A percentile compares a stretch with the other conserved stretches of the same genome.
phyloP scores from a whole-genome alignment of 2,113 vertebrate species.

The Chlorodrepanis virens region DNA sequence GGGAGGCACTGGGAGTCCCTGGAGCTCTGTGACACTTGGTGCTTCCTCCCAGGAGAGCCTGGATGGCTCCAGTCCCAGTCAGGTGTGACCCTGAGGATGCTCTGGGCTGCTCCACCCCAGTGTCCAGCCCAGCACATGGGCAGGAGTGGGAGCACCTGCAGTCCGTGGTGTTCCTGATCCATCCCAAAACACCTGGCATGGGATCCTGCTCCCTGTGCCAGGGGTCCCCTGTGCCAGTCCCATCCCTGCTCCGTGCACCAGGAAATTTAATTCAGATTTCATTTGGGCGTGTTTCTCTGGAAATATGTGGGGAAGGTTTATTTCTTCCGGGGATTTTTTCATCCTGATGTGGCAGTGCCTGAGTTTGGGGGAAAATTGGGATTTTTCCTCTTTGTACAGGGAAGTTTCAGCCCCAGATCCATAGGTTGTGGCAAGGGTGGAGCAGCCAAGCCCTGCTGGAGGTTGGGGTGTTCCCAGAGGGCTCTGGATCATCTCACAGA shows the following conservation, averaged over 20 bases:
- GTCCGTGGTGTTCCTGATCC: neutral
- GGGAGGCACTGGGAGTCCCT: neutral
- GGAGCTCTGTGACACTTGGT: neutral
- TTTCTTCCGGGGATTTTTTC: neutral
- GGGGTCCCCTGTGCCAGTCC: neutral
- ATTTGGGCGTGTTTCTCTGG: neutral
- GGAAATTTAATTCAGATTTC: neutral
- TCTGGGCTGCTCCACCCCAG: neutral
- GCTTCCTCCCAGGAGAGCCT: neutral
- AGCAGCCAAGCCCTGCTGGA: neutral
- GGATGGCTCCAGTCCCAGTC: fast-evolving
- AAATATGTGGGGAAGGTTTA: neutral
- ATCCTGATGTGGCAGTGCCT: fast-evolving
- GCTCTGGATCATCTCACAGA: neutral
- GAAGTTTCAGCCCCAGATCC: neutral
- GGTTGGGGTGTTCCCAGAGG: neutral
- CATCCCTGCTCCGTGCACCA: neutral
- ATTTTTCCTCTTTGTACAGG: neutral
- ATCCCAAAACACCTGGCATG: neutral
- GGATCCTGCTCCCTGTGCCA: neutral
- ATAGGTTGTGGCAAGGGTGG: fast-evolving
- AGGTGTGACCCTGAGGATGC: neutral
- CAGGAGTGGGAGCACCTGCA: neutral
- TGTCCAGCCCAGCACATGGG: neutral
- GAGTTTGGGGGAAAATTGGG: neutral